Percentiles rank a stretch among this genome's conserved stretches.
These are phyloP conservation scores for Galemys pyrenaicus DNA, from an alignment of 2,113 vertebrate genomes.

Conservation along the genomic window DNA sequence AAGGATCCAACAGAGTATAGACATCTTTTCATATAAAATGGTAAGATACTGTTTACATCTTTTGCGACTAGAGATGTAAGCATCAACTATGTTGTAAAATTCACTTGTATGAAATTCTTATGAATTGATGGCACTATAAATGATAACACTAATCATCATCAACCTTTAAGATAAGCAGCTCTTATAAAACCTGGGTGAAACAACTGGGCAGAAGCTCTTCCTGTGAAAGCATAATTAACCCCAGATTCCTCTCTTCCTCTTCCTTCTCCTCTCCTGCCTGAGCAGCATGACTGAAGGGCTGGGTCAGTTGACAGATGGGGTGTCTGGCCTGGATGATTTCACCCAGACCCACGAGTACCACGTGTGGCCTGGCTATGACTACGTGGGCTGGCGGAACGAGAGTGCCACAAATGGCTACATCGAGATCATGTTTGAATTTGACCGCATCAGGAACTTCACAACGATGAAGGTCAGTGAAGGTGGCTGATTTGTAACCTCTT, in stretches of 20 bases:
- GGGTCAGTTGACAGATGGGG: constrained; percentile 95
- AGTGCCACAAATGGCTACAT: constrained; percentile 90
- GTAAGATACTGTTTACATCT: not conserved
- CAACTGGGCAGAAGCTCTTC: not conserved
- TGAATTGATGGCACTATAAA: not conserved
- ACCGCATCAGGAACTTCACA: constrained; percentile 95
- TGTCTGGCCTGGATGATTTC: constrained; percentile 96
- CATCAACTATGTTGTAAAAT: not conserved
- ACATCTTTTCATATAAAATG: not conserved
- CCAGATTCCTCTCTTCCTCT: not conserved
- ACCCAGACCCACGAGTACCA: constrained; percentile 93
- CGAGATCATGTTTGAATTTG: constrained; percentile 96
- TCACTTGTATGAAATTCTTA: not conserved
- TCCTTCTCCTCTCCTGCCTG: not conserved
- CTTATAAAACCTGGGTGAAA: not conserved
- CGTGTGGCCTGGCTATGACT: constrained; percentile 96
- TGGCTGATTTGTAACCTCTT: not conserved
- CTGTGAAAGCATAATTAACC: not conserved
- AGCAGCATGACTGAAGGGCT: constrained; percentile 93
- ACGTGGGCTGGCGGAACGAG: constrained; percentile 96
- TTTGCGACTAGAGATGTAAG: not conserved
- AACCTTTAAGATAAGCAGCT: not conserved
- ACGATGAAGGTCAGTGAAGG: constrained; percentile 94
- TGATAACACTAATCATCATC: not conserved
- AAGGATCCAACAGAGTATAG: not conserved